Evolutionary conservation across 2,888 invertebrate species (phyloP).

Genomic region (Tuberolachnus salignus): DNA sequence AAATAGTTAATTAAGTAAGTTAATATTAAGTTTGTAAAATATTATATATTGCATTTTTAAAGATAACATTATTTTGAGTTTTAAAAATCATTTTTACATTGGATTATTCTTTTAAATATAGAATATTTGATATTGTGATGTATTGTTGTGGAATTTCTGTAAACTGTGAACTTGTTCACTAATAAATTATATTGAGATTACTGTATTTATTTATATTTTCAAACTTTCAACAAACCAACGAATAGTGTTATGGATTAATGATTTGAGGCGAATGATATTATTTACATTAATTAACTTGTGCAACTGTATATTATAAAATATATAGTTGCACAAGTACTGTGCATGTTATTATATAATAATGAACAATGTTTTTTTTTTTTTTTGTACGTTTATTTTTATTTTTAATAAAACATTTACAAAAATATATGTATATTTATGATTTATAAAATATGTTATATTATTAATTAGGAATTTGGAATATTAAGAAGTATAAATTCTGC

Average conservation of each 20-base stretch:
- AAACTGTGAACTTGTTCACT: not conserved
- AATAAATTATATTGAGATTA: too few relatives aligned
- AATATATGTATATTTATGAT: not conserved
- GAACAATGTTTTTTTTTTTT: slow-evolving; percentile 20
- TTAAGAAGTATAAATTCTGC: not conserved
- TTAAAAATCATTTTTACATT: not conserved
- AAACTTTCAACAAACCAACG: not conserved
- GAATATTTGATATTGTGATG: not conserved
- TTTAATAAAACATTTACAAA: slow-evolving; percentile 42
- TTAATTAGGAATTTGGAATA: not conserved
- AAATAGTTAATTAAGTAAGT: not conserved
- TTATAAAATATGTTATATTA: not conserved
- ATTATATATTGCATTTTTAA: slow-evolving; percentile 14
- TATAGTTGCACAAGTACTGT: not conserved
- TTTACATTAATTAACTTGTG: too few relatives aligned
- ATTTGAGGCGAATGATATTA: too few relatives aligned
- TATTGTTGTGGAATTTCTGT: not conserved
- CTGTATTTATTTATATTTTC: not conserved
- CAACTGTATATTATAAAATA: slow-evolving; percentile 7
- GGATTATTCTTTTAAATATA: not conserved
- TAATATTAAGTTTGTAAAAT: slow-evolving; percentile 11
- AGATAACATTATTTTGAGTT: too few relatives aligned
- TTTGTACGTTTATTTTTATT: slow-evolving; percentile 38
- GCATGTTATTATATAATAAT: slow-evolving; percentile 26
- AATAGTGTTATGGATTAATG: not conserved